Conservation (phyloP, 2,888 invertebrate species). For the Magallana nippona region DNA sequence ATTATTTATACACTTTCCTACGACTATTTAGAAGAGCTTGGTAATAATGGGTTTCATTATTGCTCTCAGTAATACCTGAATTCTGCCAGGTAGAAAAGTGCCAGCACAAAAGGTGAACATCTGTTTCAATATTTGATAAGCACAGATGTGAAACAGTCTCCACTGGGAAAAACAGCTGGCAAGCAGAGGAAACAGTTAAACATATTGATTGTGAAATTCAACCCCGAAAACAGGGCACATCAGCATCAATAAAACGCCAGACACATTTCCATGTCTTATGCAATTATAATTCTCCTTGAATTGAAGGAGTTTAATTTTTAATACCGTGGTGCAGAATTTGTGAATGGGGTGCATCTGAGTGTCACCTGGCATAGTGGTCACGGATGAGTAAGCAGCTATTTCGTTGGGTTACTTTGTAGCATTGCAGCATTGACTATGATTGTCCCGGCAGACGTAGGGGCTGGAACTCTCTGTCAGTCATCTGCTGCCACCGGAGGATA, state of each 20-base stretch:
- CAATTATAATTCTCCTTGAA: background rate
- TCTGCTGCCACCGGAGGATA: background rate
- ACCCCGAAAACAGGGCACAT: slow-evolving; percentile 13
- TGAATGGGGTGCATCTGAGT: background rate
- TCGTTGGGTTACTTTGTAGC: background rate
- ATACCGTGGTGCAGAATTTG: background rate
- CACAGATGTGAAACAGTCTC: slow-evolving; percentile 33
- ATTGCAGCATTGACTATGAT: background rate
- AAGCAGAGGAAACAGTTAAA: background rate
- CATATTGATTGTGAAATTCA: slow-evolving; percentile 15
- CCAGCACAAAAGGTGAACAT: slow-evolving; percentile 11
- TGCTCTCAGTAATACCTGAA: background rate
- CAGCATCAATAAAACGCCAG: background rate
- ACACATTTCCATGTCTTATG: slow-evolving; percentile 5
- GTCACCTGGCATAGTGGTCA: slow-evolving; percentile 18
- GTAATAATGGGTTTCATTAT: background rate
- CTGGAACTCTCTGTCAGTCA: background rate
- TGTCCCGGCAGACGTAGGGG: background rate
- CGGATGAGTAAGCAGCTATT: slow-evolving; percentile 16
- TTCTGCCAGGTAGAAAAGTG: background rate
- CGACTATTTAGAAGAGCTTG: background rate
- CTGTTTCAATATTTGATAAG: slow-evolving; percentile 30
- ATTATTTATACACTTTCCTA: no score
- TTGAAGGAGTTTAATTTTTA: background rate
- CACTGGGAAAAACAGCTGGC: background rate